Base-by-base conservation (phyloP, 2,797 vertebrate species). In the Cyclopterus lumpus region DNA sequence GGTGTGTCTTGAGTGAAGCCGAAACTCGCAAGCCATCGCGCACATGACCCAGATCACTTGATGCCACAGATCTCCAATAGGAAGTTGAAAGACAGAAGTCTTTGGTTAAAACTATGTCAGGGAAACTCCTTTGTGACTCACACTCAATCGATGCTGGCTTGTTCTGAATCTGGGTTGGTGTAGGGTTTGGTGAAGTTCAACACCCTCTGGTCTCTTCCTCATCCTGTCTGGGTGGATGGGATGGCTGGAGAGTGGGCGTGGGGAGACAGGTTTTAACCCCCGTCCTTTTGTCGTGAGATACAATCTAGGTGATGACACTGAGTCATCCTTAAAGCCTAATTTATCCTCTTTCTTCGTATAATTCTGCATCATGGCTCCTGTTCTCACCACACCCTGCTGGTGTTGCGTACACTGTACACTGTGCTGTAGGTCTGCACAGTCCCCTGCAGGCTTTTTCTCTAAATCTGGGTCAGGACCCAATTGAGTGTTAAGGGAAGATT, bases 41-140 rank as follows among this genome's bases (percentile, higher is more conserved):
- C 82, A 72, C 72, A 76, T 87, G 86, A 86, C 88, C 86, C 78
- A 86, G 67, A 89, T 91, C 87, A 51, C 60, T 82, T 44, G 71
- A 82, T 67, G 76, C 70, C 54, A 76, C 67, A 61, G 49, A 71
- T 72, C 65, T 83, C 58, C 60, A 80, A 71, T 63, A 84, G 79
- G 80, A 87, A 83, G 79, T 32, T 60, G 69, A 88, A 73, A 77
- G 61, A 79, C 82, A 80, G 60, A 54, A 16, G 77, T 73, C 73
- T 83, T 83, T 84, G 84, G 79, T 87, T 80, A 80, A 82, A 84
- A 89, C 87, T 78, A 81, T 85, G 69, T 77, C 67, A 28, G 87
- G 92, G 88, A 86, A 90, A 91, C 90, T 92, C 90, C 90, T 92
- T 64, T 64, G 84, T 93, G 92, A 92, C 85, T 92, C 92, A 92